phyloP scores from a whole-genome alignment of 64 coral and sea anemone genomes.

The Montipora foliosa region DNA sequence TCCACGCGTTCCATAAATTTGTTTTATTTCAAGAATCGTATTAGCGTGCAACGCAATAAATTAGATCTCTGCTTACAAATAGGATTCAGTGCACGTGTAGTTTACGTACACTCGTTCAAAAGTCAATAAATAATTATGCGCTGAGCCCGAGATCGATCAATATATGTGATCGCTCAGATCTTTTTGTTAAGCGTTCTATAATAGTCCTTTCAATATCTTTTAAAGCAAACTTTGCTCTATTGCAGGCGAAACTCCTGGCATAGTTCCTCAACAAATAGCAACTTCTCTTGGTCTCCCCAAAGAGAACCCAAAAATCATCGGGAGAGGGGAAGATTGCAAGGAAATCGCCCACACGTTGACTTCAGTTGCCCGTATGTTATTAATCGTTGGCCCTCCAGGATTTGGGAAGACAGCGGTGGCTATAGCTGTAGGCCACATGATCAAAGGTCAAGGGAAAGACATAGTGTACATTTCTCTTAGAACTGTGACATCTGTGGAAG shows the following conservation, averaged over 20 bases:
- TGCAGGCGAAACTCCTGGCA: background rate
- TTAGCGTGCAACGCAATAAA: no score
- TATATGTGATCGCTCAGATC: no score
- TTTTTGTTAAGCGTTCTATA: no score
- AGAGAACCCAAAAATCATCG: background rate
- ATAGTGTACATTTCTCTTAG: constrained; percentile 45
- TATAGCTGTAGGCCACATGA: background rate
- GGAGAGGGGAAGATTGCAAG: background rate
- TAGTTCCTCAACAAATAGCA: background rate
- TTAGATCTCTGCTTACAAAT: no score
- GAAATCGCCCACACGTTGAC: no score
- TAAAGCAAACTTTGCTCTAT: background rate
- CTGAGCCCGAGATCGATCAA: no score
- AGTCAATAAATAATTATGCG: no score
- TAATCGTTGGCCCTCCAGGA: constrained; percentile 34
- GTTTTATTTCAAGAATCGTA: no score
- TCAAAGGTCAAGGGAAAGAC: constrained; percentile 20
- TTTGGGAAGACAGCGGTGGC: constrained; percentile 39
- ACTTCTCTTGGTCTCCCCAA: background rate
- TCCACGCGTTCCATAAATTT: no score
- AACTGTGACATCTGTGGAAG: background rate
- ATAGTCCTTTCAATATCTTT: background rate
- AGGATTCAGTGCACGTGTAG: no score
- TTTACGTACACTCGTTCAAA: no score
- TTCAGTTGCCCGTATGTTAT: no score